Evolutionary conservation across 1,140 invertebrate species (phyloP).

Genomic region (Hormaphis cornu): DNA sequence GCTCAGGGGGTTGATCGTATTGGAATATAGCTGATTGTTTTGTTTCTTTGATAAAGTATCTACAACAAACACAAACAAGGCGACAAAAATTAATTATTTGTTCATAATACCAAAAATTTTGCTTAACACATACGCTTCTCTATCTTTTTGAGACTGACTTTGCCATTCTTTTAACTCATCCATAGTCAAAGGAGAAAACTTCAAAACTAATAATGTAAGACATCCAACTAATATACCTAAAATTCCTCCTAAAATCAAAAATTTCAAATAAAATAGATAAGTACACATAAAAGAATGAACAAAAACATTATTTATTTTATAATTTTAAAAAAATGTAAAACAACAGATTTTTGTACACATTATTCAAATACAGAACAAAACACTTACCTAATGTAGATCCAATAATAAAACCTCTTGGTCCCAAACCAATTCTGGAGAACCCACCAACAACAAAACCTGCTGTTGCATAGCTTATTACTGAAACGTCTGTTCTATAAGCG

Average conservation of each 20-base stretch:
- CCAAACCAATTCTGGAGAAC: conserved; percentile 12
- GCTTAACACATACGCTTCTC: conserved; percentile 2
- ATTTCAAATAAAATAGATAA: neutral
- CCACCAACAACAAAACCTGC: conserved; percentile 1
- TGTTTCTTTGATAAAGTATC: conserved; percentile 12
- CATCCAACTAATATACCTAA: neutral
- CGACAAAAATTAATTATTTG: neutral
- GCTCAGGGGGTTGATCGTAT: conserved; percentile 5
- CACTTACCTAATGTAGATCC: conserved; percentile 19
- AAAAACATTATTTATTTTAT: no score
- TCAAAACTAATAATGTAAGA: conserved; percentile 4
- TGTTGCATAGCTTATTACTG: neutral
- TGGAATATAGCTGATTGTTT: neutral
- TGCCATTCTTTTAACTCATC: conserved; percentile 11
- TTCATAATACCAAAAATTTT: neutral
- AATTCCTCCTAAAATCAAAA: neutral
- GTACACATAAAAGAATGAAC: neutral
- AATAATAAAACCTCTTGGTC: neutral
- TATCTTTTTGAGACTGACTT: neutral
- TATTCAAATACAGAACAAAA: no score
- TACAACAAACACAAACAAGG: neutral
- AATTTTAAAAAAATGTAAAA: neutral
- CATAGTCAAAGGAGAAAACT: neutral
- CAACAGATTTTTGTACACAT: no score
- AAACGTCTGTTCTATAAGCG: neutral